phyloP scores from a whole-genome alignment of 2,888 invertebrate genomes.

The Nymphalis c-album region DNA sequence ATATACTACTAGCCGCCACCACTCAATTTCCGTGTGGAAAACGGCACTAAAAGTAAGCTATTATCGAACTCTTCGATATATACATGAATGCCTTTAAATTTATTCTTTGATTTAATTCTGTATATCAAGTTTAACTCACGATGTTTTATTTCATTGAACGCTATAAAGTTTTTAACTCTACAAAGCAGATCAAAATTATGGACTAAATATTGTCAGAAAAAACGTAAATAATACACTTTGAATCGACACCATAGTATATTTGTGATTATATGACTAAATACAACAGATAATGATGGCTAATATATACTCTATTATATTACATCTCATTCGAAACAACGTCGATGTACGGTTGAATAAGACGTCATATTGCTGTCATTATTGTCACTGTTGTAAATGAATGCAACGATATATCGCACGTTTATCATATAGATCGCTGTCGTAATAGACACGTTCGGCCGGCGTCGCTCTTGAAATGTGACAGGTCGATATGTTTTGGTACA shows the following conservation, averaged over 20 bases:
- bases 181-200: too few species aligned
- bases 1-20: slow-evolving; percentile 39
- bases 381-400: not conserved
- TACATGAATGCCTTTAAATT: not conserved
- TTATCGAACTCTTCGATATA: slow-evolving; percentile 31
- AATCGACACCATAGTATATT: too few species aligned
- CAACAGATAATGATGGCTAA: too few species aligned
- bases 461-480: slow-evolving; percentile 55
- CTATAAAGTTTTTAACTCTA: too few species aligned
- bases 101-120: not conserved
- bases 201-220: too few species aligned
- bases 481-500: slow-evolving; percentile 53
- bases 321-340: too few species aligned
- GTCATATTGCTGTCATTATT: not conserved
- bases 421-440: slow-evolving; percentile 28
- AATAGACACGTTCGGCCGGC: slow-evolving; percentile 37
- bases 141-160: too few species aligned
- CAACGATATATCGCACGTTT: slow-evolving; percentile 29
- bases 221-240: too few species aligned
- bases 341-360: too few species aligned
- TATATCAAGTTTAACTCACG: too few species aligned
- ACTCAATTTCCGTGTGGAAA: slow-evolving; percentile 51
- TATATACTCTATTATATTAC: too few species aligned
- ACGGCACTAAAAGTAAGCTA: slow-evolving; percentile 35
- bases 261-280: too few species aligned